Evolutionary conservation across 2,888 invertebrate genomes (phyloP), one percentile per base, ranked within the genome.

Genomic region (Mimachlamys varia): DNA sequence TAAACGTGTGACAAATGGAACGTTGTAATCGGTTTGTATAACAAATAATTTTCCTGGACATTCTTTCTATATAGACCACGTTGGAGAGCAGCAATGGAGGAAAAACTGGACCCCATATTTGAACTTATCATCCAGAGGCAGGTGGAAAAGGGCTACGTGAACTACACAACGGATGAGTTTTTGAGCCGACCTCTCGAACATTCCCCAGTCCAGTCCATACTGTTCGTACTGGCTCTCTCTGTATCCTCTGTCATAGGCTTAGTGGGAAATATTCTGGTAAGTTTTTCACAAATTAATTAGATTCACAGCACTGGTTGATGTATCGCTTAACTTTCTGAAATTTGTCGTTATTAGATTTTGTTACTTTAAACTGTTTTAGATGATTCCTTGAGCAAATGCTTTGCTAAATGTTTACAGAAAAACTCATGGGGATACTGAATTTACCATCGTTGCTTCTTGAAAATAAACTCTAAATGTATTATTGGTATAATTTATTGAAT

Each of bases 191-290:
- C 90, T 12, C 22, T 90, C 22, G 88, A 90, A 88, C 88, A 90
- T 15, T 88, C 88, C 22, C 88, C 49, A 0, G 10, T 12, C 13
- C 44, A 88, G 15, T 90, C 90, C n/a, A 88, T 90, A 49, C 44
- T 88, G 62, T 90, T 90, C 55, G 12, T 90, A n/a, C 19, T 62
- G 10, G 90, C 88, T 27, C 50, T 90, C 0, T 53, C 58, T 13
- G 0, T 88, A 13, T 90, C 90, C 0, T 90, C 88, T 88, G 27
- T 90, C 19, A 49, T 55, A 5, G 90, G 90, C 33, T 5, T 90
- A 17, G 50, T 90, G 49, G 90, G 90, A 76, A 90, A 90, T 49
- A 90, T 55, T 33, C 17, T 90, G 88, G 90, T 90, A 76, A 58
- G 90, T 88, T 12, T 53, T 44, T 44, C 44, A 44, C 44, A 44